A percentile compares a stretch with the other conserved stretches of the same genome.
Evolutionary conservation across 2,113 vertebrate genomes (phyloP).

Genomic region (Copsychus sechellarum): DNA sequence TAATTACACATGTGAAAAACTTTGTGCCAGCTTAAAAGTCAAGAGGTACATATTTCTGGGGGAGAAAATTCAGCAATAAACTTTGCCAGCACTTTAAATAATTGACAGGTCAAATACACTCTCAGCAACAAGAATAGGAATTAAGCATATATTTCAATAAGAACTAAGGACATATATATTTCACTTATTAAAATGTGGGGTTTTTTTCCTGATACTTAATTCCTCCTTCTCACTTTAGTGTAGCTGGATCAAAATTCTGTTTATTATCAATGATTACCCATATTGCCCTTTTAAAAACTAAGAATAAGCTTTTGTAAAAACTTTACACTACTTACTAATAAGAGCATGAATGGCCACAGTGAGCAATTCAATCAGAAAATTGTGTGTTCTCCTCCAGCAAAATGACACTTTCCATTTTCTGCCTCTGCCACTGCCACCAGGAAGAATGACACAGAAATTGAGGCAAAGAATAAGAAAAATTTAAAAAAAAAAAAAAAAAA

Average conservation of each 20-base stretch:
- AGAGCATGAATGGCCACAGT: not conserved
- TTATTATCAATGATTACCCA: not conserved
- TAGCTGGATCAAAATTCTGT: not conserved
- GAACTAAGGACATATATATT: not conserved
- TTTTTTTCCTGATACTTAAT: not conserved
- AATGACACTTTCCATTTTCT: constrained; percentile 23
- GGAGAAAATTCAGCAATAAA: not conserved
- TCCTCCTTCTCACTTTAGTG: not conserved
- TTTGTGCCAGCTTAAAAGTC: not conserved
- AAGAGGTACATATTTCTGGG: not conserved
- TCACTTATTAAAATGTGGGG: not conserved
- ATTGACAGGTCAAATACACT: not conserved
- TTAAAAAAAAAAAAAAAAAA: not conserved
- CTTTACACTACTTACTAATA: not conserved
- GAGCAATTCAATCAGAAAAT: constrained; percentile 7
- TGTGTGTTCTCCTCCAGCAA: not conserved
- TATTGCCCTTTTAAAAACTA: not conserved
- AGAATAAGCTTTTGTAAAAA: not conserved
- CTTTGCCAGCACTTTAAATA: not conserved
- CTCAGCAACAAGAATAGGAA: not conserved
- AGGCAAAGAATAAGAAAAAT: not conserved
- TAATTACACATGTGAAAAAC: constrained; percentile 17
- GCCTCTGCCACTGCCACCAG: not conserved
- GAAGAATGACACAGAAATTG: not conserved
- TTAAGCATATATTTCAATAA: not conserved